These are phyloP conservation scores for Nixonia krombeini DNA, from an alignment of 1,140 invertebrate genomes.

Conservation along the genomic window DNA sequence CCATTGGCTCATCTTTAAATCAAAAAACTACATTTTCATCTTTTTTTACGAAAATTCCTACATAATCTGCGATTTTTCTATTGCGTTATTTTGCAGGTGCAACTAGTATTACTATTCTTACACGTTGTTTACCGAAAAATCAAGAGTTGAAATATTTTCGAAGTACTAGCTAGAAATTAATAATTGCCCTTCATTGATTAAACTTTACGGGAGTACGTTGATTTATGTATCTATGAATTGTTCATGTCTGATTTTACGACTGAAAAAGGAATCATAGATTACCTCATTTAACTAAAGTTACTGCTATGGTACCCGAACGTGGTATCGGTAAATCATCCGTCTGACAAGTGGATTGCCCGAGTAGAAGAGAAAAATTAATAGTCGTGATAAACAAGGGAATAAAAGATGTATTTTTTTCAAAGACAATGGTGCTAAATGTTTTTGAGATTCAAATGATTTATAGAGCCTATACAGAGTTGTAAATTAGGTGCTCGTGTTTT, in stretches of 20 bases:
- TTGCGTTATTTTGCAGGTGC: slow-evolving; percentile 58
- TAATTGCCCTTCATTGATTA: slow-evolving; percentile 46
- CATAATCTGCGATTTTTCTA: slow-evolving; percentile 9
- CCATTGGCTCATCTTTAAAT: slow-evolving; percentile 6
- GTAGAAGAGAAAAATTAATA: slow-evolving; percentile 9
- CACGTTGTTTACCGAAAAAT: slow-evolving; percentile 49
- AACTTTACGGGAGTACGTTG: too few relatives aligned
- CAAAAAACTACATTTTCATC: slow-evolving; percentile 14
- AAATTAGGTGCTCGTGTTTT: slow-evolving; percentile 60
- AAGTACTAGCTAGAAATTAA: slow-evolving; percentile 43
- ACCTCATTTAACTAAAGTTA: slow-evolving; percentile 67
- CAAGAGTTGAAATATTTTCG: slow-evolving; percentile 39
- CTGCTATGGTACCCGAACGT: slow-evolving; percentile 55
- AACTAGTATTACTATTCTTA: slow-evolving; percentile 65
- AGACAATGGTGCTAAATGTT: slow-evolving; percentile 64
- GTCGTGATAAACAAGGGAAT: slow-evolving; percentile 15
- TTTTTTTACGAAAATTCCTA: slow-evolving; percentile 18
- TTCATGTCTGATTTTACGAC: slow-evolving; percentile 56
- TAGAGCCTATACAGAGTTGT: slow-evolving; percentile 53
- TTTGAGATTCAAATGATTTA: slow-evolving; percentile 60
- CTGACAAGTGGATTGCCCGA: slow-evolving; percentile 63
- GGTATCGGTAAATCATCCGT: slow-evolving; percentile 64
- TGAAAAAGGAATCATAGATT: slow-evolving; percentile 54
- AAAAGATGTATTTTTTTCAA: slow-evolving; percentile 60
- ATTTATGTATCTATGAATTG: slow-evolving; percentile 44